phyloP scores from a whole-genome alignment of 1,140 invertebrate species.

The Drosophila oshimai region DNA sequence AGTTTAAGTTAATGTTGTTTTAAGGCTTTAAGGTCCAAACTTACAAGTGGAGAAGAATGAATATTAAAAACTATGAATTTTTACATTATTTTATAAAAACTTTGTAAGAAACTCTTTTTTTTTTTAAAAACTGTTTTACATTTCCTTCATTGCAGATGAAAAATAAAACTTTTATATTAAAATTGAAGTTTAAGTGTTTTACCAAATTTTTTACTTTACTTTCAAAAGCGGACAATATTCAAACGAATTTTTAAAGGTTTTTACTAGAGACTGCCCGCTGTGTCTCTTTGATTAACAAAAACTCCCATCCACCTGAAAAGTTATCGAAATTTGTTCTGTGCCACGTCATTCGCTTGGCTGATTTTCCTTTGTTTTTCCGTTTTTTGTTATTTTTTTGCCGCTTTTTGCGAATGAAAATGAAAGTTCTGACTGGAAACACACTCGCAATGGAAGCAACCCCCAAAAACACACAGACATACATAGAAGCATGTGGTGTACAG shows the following conservation, averaged over 20 bases:
- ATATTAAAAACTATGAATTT: no score
- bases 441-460: slow-evolving; percentile 32
- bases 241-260: not conserved
- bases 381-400: slow-evolving; percentile 6
- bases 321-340: slow-evolving; percentile 26
- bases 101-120: no score
- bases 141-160: no score
- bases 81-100: no score
- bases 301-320: not conserved
- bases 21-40: no score
- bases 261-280: not conserved
- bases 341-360: slow-evolving; percentile 31
- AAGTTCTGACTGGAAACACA: slow-evolving; percentile 48
- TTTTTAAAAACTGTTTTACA: no score
- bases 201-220: no score
- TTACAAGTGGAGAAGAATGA: no score
- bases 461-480: slow-evolving; percentile 15
- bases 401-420: slow-evolving; percentile 63
- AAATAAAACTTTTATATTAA: no score
- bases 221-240: no score
- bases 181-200: no score
- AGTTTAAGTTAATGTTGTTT: not conserved
- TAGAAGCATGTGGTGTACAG: slow-evolving; percentile 12
- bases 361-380: slow-evolving; percentile 44
- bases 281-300: slow-evolving; percentile 12